Base-by-base conservation (phyloP, 2,797 vertebrate species). In the Okamejei kenojei region DNA sequence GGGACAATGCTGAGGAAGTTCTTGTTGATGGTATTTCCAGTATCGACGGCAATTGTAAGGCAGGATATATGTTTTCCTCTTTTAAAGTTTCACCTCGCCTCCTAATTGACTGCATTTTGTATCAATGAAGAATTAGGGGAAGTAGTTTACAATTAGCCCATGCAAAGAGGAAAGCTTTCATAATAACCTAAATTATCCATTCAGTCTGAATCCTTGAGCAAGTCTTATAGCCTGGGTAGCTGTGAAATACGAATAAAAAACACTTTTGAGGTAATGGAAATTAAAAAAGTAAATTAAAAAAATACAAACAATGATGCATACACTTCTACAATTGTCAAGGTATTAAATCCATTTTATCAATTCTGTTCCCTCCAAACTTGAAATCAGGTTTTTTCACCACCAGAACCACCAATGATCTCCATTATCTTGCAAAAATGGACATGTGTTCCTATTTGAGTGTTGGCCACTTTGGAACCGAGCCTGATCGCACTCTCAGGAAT, bases 91-190 rank as follows among this genome's bases (percentile, higher is more conserved):
- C n/a, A 58, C 0, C n/a, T 11, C 29, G 58, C 0, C 54, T 90
- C 13, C 35, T 21, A 90, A 90, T 15, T 58, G 26, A 29, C 26
- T 58, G 65, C 38, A 74, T 76, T 92, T 71, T 90, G 15, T 92
- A 54, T 15, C 21, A n/a, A n/a, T 92, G 17, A 45, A 76, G 90
- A 54, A 74, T 76, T 92, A 92, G 68, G 74, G 90, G 90, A 91
- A 91, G 38, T 92, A 68, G 35, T 74, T 71, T 29, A 73, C 88
- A 91, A 74, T 45, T n/a, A 7, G 71, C 13, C 7, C 3, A 15
- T 74, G 71, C 7, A 76, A 92, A 92, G 23, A 92, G 71, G 71
- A 92, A 92, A 54, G 13, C 38, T 26, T 29, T 71, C 32, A 35
- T 32, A 35, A 10, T 68, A 19, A n/a, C 3, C 7, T 88, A 9